phyloP scores from a whole-genome alignment of 1,140 invertebrate genomes.

The Helicorthomorpha holstii region DNA sequence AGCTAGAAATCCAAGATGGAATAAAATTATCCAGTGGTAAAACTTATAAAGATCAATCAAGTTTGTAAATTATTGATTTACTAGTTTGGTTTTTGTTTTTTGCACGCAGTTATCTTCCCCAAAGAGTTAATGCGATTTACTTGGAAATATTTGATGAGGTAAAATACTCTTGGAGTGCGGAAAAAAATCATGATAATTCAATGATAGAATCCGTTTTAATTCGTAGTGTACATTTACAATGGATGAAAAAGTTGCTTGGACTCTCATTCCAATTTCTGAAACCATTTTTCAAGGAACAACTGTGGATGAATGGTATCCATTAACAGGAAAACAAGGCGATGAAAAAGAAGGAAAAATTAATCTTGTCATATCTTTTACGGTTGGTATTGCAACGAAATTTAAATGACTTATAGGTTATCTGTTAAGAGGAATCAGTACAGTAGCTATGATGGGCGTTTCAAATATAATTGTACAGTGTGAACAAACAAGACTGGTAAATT shows the following conservation, averaged over 20 bases:
- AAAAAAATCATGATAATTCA: background rate
- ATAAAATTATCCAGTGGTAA: constrained; percentile 80
- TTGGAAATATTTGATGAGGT: constrained; percentile 90
- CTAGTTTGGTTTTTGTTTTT: constrained; percentile 4
- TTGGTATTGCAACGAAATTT: no score
- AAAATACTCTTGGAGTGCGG: constrained; percentile 4
- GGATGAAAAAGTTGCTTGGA: constrained; percentile 89
- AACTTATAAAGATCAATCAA: constrained; percentile 5
- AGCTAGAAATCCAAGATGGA: constrained; percentile 90
- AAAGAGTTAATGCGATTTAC: constrained; percentile 70
- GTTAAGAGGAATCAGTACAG: no score
- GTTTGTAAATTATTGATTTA: background rate
- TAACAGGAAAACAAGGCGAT: constrained; percentile 84
- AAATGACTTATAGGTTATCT: no score
- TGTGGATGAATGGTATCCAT: constrained; percentile 79
- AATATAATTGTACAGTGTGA: no score
- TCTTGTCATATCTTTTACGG: constrained; percentile 37
- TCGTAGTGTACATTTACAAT: constrained; percentile 69
- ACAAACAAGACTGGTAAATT: no score
- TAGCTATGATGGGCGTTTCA: no score
- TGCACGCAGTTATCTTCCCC: constrained; percentile 52
- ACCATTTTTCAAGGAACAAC: constrained; percentile 69
- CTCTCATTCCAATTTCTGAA: constrained; percentile 57
- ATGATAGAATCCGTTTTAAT: constrained; percentile 1
- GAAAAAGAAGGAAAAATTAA: constrained; percentile 68